Evolutionary conservation across 2,888 invertebrate species (phyloP), one percentile per base, ranked within the genome.

Genomic region (Calameuta pallipes): DNA sequence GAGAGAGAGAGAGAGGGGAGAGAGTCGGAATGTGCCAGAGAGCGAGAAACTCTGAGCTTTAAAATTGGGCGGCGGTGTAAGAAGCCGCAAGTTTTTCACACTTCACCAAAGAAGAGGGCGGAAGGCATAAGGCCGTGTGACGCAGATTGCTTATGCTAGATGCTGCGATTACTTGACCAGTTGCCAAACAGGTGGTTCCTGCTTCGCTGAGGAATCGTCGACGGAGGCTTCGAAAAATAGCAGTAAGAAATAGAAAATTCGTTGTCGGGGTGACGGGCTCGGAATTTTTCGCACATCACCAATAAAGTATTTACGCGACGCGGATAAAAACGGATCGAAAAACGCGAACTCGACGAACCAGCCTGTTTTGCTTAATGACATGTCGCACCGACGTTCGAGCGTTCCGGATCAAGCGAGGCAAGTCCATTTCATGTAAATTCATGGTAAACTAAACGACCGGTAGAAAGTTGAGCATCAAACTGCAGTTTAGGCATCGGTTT

Each of bases 121-220:
- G 69, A 33, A 56, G 41, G 15, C 41, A 15, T 74, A 12, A 74
- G n/a, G 12, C 30, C 30, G 35, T 74, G 23, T 35, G n/a, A n/a
- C 35, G 33, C 35, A 74, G n/a, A 74, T 9, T 74, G 33, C 23
- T 13, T 13, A n/a, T 74, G 33, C 35, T n/a, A n/a, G 33, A 70
- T 13, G 41, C 13, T n/a, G 33, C 70, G 70, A 70, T 74, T 33
- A 78, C 82, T 90, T 89, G 90, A 90, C 85, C 78, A 78, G 76
- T 81, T 87, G 91, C 90, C 90, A 90, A 90, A 89, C 91, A 91
- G 90, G 91, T 91, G 90, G 90, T 90, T 91, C 82, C 79, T 79
- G 76, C 81, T 81, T 79, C 77, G 78, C 75, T 76, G 31, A 73
- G 75, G 69, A 76, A 73, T 71, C 73, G 78, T 76, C 75, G 76